Evolutionary conservation across 2,888 invertebrate species (phyloP).

Genomic region (Barypeithes pellucidus): DNA sequence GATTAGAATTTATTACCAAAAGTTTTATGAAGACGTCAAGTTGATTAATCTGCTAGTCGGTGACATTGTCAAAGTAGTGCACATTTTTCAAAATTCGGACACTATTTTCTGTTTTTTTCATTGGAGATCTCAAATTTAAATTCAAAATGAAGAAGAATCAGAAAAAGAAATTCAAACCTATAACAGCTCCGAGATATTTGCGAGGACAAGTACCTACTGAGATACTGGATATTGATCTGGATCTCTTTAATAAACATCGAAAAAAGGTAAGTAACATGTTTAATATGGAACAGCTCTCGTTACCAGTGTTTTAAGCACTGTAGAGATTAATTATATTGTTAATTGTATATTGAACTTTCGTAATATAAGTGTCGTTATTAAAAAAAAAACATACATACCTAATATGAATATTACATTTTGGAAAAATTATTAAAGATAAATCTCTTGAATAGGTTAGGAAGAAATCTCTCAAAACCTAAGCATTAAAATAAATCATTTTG

Average conservation of each 20-base stretch:
- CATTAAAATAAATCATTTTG: no score
- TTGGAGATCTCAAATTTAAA: no score
- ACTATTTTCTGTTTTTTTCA: background rate
- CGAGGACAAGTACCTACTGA: constrained; percentile 60
- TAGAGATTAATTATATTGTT: no score
- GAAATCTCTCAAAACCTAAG: no score
- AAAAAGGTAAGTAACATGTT: constrained; percentile 61
- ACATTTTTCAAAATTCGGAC: background rate
- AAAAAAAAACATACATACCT: no score
- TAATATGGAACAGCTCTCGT: no score
- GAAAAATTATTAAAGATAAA: no score
- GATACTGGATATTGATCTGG: constrained; percentile 57
- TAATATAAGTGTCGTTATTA: no score
- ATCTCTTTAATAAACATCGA: constrained; percentile 61
- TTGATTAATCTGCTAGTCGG: background rate
- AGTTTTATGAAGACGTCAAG: background rate
- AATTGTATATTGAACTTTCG: no score
- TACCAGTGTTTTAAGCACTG: no score
- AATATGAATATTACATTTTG: no score
- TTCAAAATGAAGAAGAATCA: constrained; percentile 25
- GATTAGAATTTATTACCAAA: background rate
- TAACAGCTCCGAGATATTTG: constrained; percentile 61
- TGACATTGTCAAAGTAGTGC: background rate
- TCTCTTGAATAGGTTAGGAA: no score
- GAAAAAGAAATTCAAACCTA: constrained; percentile 56